Percentiles rank a stretch among this genome's conserved stretches.
Evolutionary conservation across 1,140 invertebrate genomes (phyloP).

Genomic region (Zaprionus gabonicus): DNA sequence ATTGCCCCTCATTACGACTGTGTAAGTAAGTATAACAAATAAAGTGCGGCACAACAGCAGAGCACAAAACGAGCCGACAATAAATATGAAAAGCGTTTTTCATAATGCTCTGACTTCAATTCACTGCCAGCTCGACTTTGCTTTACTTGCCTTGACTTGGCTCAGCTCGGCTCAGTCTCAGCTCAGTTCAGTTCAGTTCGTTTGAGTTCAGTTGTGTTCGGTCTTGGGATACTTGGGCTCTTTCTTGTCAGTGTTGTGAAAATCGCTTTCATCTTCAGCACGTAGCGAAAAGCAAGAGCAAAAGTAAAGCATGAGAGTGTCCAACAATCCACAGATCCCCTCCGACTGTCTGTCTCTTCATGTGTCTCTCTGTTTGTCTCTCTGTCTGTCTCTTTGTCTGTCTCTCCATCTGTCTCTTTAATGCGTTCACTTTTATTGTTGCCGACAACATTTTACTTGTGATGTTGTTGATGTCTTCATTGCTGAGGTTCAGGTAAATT

Average conservation of each 20-base stretch:
- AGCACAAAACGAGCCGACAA: constrained; percentile 59
- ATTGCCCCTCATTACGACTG: constrained; percentile 72
- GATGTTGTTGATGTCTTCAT: constrained; percentile 62
- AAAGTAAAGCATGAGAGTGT: constrained; percentile 18
- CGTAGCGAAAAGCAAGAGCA: constrained; percentile 13
- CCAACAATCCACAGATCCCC: constrained; percentile 12
- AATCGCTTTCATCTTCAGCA: constrained; percentile 73
- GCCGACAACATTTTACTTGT: constrained; percentile 49
- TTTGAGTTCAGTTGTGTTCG: constrained; percentile 15
- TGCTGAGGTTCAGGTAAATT: constrained; percentile 40
- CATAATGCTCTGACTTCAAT: constrained; percentile 37
- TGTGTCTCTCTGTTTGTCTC: constrained; percentile 11
- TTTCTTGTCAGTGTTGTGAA: constrained; percentile 50
- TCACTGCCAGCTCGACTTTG: constrained; percentile 5
- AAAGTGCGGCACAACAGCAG: constrained; percentile 25
- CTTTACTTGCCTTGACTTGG: neutral
- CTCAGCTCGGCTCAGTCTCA: neutral
- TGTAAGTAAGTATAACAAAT: constrained; percentile 34
- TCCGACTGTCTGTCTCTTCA: neutral
- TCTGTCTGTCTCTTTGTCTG: constrained; percentile 12
- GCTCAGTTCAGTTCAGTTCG: constrained; percentile 25
- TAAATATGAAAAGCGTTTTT: constrained; percentile 75
- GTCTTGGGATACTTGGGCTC: constrained; percentile 27
- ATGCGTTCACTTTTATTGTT: constrained; percentile 62
- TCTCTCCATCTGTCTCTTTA: constrained; percentile 23